Conservation (phyloP, 1,140 invertebrate species). For the Bombus fervidus region DNA sequence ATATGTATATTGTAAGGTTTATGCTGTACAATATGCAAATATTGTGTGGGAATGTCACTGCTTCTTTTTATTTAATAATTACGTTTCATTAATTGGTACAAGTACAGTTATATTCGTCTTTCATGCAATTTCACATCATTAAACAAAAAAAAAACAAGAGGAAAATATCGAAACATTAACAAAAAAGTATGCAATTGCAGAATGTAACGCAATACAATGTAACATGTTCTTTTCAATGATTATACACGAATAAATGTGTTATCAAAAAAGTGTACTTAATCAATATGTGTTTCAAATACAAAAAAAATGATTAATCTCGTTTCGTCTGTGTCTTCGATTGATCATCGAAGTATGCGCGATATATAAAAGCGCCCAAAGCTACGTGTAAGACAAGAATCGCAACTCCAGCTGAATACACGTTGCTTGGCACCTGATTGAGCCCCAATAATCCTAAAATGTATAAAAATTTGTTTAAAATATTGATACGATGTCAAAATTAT, state of each 20-base stretch:
- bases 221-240: slow-evolving; percentile 30
- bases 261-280: slow-evolving; percentile 59
- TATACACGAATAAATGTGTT: slow-evolving; percentile 43
- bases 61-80: slow-evolving; percentile 43
- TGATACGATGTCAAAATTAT: not conserved
- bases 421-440: slow-evolving; percentile 85
- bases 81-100: slow-evolving; percentile 29
- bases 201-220: slow-evolving; percentile 41
- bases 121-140: slow-evolving; percentile 38
- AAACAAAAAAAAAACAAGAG: slow-evolving; percentile 12
- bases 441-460: slow-evolving; percentile 82
- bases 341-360: slow-evolving; percentile 87
- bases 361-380: slow-evolving; percentile 89
- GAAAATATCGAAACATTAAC: slow-evolving; percentile 26
- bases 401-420: slow-evolving; percentile 89
- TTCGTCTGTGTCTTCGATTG: slow-evolving; percentile 69
- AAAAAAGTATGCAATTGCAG: slow-evolving; percentile 24
- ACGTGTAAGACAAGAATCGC: slow-evolving; percentile 88
- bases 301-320: slow-evolving; percentile 70
- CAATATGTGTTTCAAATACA: slow-evolving; percentile 9
- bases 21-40: slow-evolving; percentile 46
- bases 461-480: slow-evolving; percentile 33
- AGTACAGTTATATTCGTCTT: not conserved
- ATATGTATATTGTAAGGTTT: slow-evolving; percentile 46
- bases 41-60: slow-evolving; percentile 44